Base-by-base conservation (phyloP, 2,797 vertebrate species). In the Lemur catta region DNA sequence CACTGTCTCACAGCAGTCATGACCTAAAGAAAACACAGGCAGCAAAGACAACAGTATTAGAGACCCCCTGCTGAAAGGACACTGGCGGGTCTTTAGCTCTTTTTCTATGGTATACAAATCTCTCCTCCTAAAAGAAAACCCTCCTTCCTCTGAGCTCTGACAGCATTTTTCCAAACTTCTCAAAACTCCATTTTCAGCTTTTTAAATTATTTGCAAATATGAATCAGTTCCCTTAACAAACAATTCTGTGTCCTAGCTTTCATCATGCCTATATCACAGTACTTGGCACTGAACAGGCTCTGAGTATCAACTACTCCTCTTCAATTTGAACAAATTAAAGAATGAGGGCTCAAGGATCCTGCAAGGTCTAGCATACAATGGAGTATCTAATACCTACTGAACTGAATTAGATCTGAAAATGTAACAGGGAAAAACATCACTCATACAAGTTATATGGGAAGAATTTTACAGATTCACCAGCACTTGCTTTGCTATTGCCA, bases 1-100 rank as follows among this genome's bases (percentile, higher is more conserved):
- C 98, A 99, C 99, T 0, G 98, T 99, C 98, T 99, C 99, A 41
- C 99, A 99, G 98, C 99, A 99, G 98, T 99, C 98, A 61, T 99
- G 99, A 89, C 99, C 99, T 99, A 95, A 26, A 94, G 95, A 87
- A 93, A 52, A 72, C 93, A 69, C 76, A 78, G 2, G 1, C 1
- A 13, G 52, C 48, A 46, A 33, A 41, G 17, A 52, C 67, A 22
- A 86, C 2, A 69, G 30, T 48, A 28, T 0, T 4, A 92, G 69
- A 20, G 17, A 10, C 33, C n/a, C 57, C 20, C 11, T 11, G 3
- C 20, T 4, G 3, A 28, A 24, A 46, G 1, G 30, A 2, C 52
- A 1, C 4, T 3, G 14, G 1, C 12, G 26, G 1, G n/a, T n/a
- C 7, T 15, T 41, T 14, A 7, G 65, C 11, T 78, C 61, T 48